A percentile compares a stretch with the other conserved stretches of the same genome.
Evolutionary conservation across 2,113 vertebrate genomes (phyloP).

Genomic region (Capreolus pygargus): DNA sequence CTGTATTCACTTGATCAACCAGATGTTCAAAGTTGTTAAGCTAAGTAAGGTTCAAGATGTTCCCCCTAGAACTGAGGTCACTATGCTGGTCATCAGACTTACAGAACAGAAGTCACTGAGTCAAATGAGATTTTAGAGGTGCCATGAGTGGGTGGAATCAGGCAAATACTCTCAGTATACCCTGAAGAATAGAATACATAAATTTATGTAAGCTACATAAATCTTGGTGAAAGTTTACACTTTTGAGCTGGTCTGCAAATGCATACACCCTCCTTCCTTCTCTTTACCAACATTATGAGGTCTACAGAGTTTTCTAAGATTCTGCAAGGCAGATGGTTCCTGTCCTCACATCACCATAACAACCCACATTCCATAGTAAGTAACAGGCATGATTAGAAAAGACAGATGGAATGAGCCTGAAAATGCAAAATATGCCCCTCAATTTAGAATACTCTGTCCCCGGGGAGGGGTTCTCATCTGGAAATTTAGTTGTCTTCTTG

Average conservation of each 20-base stretch:
- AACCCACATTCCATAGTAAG: constrained; percentile 6
- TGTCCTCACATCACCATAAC: constrained; percentile 44
- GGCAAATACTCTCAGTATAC: neutral
- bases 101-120: neutral
- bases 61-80: neutral
- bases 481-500: constrained; percentile 36
- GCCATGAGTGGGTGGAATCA: neutral
- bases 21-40: neutral
- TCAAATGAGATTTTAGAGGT: neutral
- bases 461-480: constrained; percentile 8
- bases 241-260: neutral
- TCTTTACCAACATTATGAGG: neutral
- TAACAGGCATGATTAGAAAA: constrained; percentile 49
- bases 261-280: neutral
- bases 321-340: constrained; percentile 36
- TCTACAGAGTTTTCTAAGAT: constrained; percentile 31
- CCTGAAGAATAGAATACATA: neutral
- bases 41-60: neutral
- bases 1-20: neutral
- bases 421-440: constrained; percentile 34
- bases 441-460: constrained; percentile 16
- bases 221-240: neutral
- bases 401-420: constrained; percentile 48
- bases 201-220: neutral
- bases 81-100: neutral